Evolutionary conservation across 2,113 vertebrate genomes (phyloP).

Genomic region (Mola mola): DNA sequence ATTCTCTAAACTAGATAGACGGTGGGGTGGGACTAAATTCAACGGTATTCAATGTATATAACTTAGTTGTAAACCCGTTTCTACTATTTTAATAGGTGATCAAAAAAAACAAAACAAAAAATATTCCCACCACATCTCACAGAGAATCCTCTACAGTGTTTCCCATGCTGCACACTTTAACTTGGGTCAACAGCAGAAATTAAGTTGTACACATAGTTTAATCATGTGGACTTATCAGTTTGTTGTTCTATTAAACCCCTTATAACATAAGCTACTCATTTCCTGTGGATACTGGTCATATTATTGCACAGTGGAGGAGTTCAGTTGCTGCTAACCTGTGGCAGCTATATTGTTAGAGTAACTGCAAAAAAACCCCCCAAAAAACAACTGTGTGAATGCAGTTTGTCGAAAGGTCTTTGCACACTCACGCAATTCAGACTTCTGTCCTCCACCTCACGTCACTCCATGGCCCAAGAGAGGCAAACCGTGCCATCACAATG

Average conservation of each 20-base stretch:
- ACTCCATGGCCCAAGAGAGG: slow-evolving; percentile 2
- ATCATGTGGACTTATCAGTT: slow-evolving; percentile 20
- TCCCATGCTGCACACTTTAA: background rate
- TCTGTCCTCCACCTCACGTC: background rate
- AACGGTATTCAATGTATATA: slow-evolving; percentile 17
- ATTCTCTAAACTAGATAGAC: background rate
- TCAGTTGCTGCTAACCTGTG: background rate
- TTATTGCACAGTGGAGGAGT: slow-evolving; percentile 53
- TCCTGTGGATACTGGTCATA: slow-evolving; percentile 6
- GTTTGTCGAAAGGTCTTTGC: slow-evolving; percentile 4
- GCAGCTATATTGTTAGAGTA: slow-evolving; percentile 27
- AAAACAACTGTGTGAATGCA: slow-evolving; percentile 15
- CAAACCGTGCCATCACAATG: background rate
- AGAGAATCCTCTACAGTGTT: slow-evolving; percentile 6
- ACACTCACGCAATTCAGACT: slow-evolving; percentile 8
- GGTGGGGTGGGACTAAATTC: background rate
- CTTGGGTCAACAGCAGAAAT: slow-evolving; percentile 6
- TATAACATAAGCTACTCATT: background rate
- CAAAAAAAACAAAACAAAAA: slow-evolving; percentile 4
- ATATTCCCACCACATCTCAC: background rate
- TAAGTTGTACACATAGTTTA: slow-evolving; percentile 21
- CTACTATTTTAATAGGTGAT: background rate
- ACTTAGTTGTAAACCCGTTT: slow-evolving; percentile 5
- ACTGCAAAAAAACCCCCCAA: slow-evolving; percentile 11
- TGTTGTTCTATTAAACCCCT: slow-evolving; percentile 5